phyloP scores from a whole-genome alignment of 2,888 invertebrate species.

The Atethmia centrago region DNA sequence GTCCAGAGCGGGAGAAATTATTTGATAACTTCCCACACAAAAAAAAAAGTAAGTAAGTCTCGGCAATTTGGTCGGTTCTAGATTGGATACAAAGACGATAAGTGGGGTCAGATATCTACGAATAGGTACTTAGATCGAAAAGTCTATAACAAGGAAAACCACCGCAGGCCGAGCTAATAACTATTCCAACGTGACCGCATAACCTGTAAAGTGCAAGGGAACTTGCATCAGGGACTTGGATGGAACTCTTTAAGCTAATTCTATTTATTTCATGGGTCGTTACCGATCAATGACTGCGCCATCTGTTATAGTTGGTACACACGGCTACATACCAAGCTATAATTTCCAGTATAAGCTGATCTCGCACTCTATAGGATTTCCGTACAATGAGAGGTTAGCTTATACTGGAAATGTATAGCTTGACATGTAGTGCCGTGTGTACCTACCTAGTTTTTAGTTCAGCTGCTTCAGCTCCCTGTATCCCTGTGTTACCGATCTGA shows the following conservation, averaged over 20 bases:
- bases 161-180: not conserved
- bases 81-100: not conserved
- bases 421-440: no score
- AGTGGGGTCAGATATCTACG: not conserved
- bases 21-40: no score
- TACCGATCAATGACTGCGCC: conserved; percentile 11
- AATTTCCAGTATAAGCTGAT: no score
- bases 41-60: no score
- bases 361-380: no score
- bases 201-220: conserved; percentile 32
- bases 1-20: no score
- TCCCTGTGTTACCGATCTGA: not conserved
- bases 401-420: no score
- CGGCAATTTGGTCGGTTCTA: not conserved
- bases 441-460: not conserved
- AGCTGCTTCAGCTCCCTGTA: not conserved
- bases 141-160: not conserved
- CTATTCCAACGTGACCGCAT: conserved; percentile 11
- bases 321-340: no score
- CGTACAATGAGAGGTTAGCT: no score
- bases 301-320: not conserved
- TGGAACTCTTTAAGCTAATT: conserved; percentile 49
- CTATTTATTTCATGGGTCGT: conserved; percentile 21
- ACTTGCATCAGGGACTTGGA: conserved; percentile 35
- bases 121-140: not conserved